Percentiles rank a stretch among this genome's conserved stretches.
phyloP scores from a whole-genome alignment of 2,888 invertebrate genomes.

The Amiota minor region DNA sequence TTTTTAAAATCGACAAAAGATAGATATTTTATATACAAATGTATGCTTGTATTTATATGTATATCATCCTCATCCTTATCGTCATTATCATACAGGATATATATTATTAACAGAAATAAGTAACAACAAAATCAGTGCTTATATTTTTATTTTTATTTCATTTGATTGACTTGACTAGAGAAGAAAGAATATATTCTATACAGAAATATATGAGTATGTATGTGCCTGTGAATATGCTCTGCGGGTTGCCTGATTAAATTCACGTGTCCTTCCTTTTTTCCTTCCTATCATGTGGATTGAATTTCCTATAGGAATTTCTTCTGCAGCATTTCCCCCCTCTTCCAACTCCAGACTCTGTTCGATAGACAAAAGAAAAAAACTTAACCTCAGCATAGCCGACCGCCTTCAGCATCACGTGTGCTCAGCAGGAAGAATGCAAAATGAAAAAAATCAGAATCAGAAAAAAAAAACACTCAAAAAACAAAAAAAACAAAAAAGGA shows the following conservation, averaged over 20 bases:
- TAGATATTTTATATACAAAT: no score
- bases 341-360: not conserved
- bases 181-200: no score
- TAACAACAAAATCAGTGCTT: no score
- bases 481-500: no score
- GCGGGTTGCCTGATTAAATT: conserved; percentile 64
- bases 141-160: not conserved
- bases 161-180: conserved; percentile 30
- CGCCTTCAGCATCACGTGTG: conserved; percentile 58
- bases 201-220: not conserved
- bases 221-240: no score
- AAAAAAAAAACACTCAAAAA: not conserved
- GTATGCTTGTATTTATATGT: no score
- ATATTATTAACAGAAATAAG: no score
- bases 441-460: not conserved
- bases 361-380: no score
- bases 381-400: not conserved
- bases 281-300: no score
- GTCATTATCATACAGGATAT: no score
- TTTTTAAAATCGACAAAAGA: no score
- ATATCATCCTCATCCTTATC: no score
- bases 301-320: conserved; percentile 63
- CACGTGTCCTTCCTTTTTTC: conserved; percentile 53
- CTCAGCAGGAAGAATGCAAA: conserved; percentile 45
- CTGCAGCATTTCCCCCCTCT: not conserved